Evolutionary conservation across 2,113 vertebrate genomes (phyloP), one percentile per base, ranked within the genome.

Genomic region (Thunnus maccoyii): DNA sequence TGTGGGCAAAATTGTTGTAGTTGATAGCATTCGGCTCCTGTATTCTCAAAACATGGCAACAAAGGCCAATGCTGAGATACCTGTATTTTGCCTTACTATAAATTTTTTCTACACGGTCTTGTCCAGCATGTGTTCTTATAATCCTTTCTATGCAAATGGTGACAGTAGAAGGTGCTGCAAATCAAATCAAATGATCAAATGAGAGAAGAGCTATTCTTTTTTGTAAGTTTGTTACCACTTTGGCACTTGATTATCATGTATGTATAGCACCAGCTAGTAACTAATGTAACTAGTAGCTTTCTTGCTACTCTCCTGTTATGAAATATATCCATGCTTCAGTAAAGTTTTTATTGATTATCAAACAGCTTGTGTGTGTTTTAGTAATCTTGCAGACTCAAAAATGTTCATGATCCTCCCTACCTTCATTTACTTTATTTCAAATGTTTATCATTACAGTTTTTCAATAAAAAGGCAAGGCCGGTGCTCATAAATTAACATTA

Each of bases 261-360:
- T 61, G 18, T 6, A 18, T 16, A 66, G 25, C 47, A 64, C 10
- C 14, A 57, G 27, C 12, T 20, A 12, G 12, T 16, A 60, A 52
- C 14, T 51, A 9, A n/a, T 71, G 17, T 36, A 32, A 65, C 36
- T 51, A 0, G 36, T 36, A 0, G n/a, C 17, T 36, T 55, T 15
- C 16, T 20, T 15, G 17, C 13, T 16, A 13, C 14, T 15, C 27
- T 25, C 0, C 50, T 62, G 22, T 72, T 12, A 20, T 30, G 50
- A 81, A 32, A 65, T 51, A 20, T 25, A 32, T 1, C 58, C 14
- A 36, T 46, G 14, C 0, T 2, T 8, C 15, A 83, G 22, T 76
- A 80, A 80, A 84, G 15, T 4, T 52, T 22, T 32, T 25, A 47
- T 25, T 68, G 18, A 10, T 67, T 27, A 20, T 77, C 56, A 80